phyloP scores from a whole-genome alignment of 2,888 invertebrate species.

The Drosophila bunnanda region DNA sequence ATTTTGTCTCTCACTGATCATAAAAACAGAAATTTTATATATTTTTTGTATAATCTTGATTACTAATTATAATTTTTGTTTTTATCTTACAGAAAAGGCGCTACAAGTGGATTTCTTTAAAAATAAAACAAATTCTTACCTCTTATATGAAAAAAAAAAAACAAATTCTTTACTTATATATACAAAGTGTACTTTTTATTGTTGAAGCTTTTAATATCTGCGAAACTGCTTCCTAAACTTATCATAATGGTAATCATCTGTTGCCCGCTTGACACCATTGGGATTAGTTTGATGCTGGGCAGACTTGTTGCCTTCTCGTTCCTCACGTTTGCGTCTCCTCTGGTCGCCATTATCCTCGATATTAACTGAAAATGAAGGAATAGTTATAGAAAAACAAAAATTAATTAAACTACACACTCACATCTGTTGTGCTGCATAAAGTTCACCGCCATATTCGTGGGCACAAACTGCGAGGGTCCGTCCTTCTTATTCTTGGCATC shows the following conservation, averaged over 20 bases:
- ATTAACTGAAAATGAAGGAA: slow-evolving; percentile 88
- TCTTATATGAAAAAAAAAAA: neutral
- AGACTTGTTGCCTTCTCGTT: slow-evolving; percentile 82
- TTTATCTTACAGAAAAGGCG: slow-evolving; percentile 13
- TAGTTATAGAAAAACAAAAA: neutral
- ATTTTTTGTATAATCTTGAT: neutral
- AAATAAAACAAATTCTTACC: neutral
- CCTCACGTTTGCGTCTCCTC: slow-evolving; percentile 83
- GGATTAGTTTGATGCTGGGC: slow-evolving; percentile 85
- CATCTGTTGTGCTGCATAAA: slow-evolving; percentile 99
- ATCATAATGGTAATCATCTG: slow-evolving; percentile 98
- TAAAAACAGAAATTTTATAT: neutral
- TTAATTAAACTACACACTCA: slow-evolving; percentile 85
- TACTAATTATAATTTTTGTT: slow-evolving; percentile 18
- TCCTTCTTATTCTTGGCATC: slow-evolving; percentile 96
- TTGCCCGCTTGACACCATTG: slow-evolving; percentile 94
- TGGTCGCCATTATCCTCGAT: slow-evolving; percentile 89
- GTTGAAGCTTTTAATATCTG: slow-evolving; percentile 87
- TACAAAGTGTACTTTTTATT: slow-evolving; percentile 18
- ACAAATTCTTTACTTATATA: neutral
- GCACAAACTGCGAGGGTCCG: slow-evolving; percentile 97
- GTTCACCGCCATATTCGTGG: slow-evolving; percentile 99
- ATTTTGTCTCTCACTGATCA: slow-evolving; percentile 58
- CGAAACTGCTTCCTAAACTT: slow-evolving; percentile 98
- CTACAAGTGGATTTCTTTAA: neutral